A percentile compares a stretch with the other conserved stretches of the same genome.
Conservation (phyloP, 2,888 invertebrate species). For the Ommatoiulus sabulosus region DNA sequence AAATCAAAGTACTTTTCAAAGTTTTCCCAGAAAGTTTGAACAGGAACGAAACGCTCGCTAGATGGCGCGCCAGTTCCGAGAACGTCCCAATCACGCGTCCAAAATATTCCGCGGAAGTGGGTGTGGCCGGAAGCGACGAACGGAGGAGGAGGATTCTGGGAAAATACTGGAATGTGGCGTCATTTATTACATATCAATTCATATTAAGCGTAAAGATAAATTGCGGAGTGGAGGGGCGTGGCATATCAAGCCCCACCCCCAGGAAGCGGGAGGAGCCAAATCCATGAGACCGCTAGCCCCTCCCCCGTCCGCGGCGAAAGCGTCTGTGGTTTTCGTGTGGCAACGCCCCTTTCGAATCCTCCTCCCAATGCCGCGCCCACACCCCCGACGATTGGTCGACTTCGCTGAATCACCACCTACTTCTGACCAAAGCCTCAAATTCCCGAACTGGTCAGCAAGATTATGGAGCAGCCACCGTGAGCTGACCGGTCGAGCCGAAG, state of each 20-base stretch:
- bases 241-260: neutral
- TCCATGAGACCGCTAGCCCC: neutral
- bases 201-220: neutral
- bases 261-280: no score
- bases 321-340: neutral
- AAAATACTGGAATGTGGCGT: slow-evolving; percentile 19
- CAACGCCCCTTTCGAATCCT: neutral
- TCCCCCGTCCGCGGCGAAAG: neutral
- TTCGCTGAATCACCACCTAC: no score
- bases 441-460: neutral
- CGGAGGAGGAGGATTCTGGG: neutral
- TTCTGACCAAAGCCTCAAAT: neutral
- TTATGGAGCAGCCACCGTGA: no score
- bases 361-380: neutral
- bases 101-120: no score
- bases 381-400: no score
- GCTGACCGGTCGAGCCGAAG: no score
- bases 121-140: neutral
- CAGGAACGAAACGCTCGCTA: no score
- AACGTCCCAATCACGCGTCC: neutral
- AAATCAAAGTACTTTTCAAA: no score
- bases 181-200: neutral
- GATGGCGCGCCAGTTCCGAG: neutral
- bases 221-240: neutral
- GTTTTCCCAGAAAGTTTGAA: no score